A percentile compares a stretch with the other conserved stretches of the same genome.
These are phyloP conservation scores for Seriola aureovittata DNA, from an alignment of 2,113 vertebrate genomes.

Conservation along the genomic window DNA sequence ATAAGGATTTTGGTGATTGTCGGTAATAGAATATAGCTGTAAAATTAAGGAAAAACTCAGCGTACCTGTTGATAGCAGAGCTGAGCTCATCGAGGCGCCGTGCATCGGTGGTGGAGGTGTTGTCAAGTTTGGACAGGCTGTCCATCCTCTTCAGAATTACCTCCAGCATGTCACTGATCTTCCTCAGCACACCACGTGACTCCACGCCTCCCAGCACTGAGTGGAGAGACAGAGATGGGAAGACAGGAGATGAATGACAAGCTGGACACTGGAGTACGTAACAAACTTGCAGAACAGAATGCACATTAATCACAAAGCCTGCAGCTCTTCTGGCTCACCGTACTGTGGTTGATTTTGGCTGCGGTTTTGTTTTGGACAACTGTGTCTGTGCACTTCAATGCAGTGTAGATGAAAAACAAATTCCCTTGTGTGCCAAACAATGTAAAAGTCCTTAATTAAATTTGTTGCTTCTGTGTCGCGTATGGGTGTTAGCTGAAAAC, in stretches of 20 bases:
- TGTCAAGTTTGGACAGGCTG: constrained; percentile 91
- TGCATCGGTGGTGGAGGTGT: constrained; percentile 85
- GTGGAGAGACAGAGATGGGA: constrained; percentile 29
- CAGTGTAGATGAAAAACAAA: constrained; percentile 39
- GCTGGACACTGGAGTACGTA: constrained; percentile 4
- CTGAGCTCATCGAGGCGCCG: constrained; percentile 87
- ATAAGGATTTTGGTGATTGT: not conserved
- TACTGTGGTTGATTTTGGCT: constrained; percentile 29
- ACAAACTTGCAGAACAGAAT: constrained; percentile 30
- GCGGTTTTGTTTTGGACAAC: constrained; percentile 32
- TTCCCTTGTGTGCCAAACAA: constrained; percentile 1
- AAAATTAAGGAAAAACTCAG: not conserved
- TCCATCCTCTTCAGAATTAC: constrained; percentile 95
- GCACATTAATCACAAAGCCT: constrained; percentile 36
- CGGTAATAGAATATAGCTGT: not conserved
- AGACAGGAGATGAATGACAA: constrained; percentile 36
- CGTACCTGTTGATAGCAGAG: constrained; percentile 90
- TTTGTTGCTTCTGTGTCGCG: not conserved
- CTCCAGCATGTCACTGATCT: constrained; percentile 98
- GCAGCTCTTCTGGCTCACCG: constrained; percentile 34
- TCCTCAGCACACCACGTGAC: constrained; percentile 93
- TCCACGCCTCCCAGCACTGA: constrained; percentile 92
- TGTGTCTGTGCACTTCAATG: constrained; percentile 27
- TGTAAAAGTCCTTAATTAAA: not conserved
- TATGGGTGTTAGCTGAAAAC: not conserved